These are phyloP conservation scores for Epinotia ramella DNA, from an alignment of 2,888 invertebrate genomes.

Conservation along the genomic window DNA sequence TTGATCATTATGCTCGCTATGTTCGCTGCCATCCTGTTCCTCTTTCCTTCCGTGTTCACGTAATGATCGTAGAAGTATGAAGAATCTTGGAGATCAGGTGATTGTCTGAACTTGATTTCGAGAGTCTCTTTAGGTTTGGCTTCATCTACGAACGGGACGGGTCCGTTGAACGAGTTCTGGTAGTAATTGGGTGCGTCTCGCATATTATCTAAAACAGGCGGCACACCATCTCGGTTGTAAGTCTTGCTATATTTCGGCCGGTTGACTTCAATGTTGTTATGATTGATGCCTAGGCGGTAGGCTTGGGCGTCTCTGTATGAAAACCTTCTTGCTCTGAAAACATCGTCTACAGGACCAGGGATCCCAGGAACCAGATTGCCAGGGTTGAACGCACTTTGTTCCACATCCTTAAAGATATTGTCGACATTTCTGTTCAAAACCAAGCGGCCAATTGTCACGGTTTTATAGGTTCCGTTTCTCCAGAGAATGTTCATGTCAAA, in stretches of 20 bases:
- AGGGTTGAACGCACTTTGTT: not conserved
- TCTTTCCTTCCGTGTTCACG: not conserved
- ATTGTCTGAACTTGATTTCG: not conserved
- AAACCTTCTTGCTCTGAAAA: not conserved
- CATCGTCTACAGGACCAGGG: not conserved
- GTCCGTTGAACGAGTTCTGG: not conserved
- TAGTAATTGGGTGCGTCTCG: not conserved
- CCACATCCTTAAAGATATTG: not conserved
- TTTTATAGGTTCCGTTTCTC: not conserved
- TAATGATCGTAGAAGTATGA: not conserved
- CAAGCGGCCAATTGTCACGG: not conserved
- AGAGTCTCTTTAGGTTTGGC: not conserved
- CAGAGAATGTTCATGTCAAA: not conserved
- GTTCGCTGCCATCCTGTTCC: not conserved
- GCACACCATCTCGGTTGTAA: constrained; percentile 1
- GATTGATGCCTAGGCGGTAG: not conserved
- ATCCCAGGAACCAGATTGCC: not conserved
- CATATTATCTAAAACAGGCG: not conserved
- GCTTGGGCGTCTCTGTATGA: not conserved
- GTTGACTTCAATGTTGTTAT: not conserved
- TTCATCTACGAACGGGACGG: not conserved
- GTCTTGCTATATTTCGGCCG: not conserved
- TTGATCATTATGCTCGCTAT: not conserved
- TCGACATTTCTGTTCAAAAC: not conserved
- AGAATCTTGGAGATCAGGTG: not conserved